These are phyloP conservation scores for Aspiorhynchus laticeps DNA, from an alignment of 2,113 vertebrate species.

Conservation along the genomic window DNA sequence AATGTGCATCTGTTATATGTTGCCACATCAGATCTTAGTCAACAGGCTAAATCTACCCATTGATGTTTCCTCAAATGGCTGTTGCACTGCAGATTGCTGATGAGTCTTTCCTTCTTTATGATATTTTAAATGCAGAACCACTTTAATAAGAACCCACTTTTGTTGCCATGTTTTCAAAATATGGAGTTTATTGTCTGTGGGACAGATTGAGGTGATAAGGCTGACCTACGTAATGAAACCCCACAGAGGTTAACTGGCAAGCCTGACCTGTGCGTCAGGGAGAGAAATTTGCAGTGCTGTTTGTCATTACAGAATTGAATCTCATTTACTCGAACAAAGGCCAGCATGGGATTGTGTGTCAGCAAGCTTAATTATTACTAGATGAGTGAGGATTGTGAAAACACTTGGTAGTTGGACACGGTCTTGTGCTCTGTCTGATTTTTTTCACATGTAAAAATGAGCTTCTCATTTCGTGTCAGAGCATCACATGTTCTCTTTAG, in stretches of 20 bases:
- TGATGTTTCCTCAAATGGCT: not conserved
- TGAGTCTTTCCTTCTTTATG: not conserved
- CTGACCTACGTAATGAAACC: constrained; percentile 33
- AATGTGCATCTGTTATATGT: not conserved
- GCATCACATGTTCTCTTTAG: not conserved
- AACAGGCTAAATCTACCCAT: not conserved
- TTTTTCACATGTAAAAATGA: constrained; percentile 6
- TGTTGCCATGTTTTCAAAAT: constrained; percentile 5
- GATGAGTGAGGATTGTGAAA: constrained; percentile 45
- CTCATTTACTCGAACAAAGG: constrained; percentile 51
- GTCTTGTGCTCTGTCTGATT: constrained; percentile 29
- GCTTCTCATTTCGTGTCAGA: not conserved
- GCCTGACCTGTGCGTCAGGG: constrained; percentile 47
- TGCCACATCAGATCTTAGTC: not conserved
- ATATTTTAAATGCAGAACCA: not conserved
- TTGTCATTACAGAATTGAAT: constrained; percentile 35
- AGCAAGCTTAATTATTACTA: constrained; percentile 55
- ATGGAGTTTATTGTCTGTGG: constrained; percentile 1
- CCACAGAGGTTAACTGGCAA: constrained; percentile 47
- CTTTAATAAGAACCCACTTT: not conserved
- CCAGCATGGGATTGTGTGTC: constrained; percentile 44
- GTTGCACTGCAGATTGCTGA: not conserved
- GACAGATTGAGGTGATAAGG: constrained; percentile 28
- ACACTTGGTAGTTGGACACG: constrained; percentile 37
- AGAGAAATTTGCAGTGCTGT: constrained; percentile 49